phyloP scores from a whole-genome alignment of 64 coral and sea anemone species.

The Cladopsammia gracilis region DNA sequence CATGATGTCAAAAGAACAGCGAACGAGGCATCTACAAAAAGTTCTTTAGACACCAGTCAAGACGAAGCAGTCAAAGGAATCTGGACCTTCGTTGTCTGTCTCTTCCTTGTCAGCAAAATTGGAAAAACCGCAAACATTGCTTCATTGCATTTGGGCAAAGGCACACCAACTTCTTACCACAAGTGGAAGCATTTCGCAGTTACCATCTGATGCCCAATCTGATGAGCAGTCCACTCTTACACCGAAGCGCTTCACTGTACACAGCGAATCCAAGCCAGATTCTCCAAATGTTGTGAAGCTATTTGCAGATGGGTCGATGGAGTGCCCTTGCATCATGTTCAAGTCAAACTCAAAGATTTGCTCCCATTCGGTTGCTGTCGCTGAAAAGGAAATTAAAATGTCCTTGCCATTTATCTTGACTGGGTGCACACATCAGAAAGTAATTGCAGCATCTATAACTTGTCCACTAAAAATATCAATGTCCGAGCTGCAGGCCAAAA shows the following conservation, averaged over 20 bases:
- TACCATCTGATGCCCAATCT: slow-evolving; percentile 7
- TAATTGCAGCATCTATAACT: slow-evolving; percentile 44
- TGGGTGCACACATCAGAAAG: slow-evolving; percentile 15
- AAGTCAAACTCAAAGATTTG: slow-evolving; percentile 36
- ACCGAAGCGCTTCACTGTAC: slow-evolving; percentile 32
- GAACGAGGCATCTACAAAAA: background rate
- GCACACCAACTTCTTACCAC: slow-evolving; percentile 10
- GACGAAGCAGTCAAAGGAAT: background rate
- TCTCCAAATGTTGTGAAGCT: slow-evolving; percentile 47
- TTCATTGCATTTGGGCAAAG: background rate
- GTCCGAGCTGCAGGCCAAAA: slow-evolving; percentile 34
- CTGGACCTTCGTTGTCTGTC: too few relatives aligned
- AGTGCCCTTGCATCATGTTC: slow-evolving; percentile 52
- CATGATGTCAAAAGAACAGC: slow-evolving; percentile 9
- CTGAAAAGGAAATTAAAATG: slow-evolving; percentile 33
- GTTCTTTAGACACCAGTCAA: background rate
- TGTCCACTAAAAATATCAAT: slow-evolving; percentile 40
- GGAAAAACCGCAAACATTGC: too few relatives aligned
- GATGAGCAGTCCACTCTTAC: background rate
- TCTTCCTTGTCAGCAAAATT: too few relatives aligned
- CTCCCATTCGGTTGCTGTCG: slow-evolving; percentile 31
- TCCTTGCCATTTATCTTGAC: slow-evolving; percentile 27
- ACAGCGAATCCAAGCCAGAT: slow-evolving; percentile 46
- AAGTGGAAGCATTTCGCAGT: slow-evolving; percentile 30
- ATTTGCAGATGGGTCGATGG: slow-evolving; percentile 29